A percentile compares a stretch with the other conserved stretches of the same genome.
These are phyloP conservation scores for Choloepus hoffmanni DNA, from an alignment of 2,113 vertebrate species.

Conservation along the genomic window DNA sequence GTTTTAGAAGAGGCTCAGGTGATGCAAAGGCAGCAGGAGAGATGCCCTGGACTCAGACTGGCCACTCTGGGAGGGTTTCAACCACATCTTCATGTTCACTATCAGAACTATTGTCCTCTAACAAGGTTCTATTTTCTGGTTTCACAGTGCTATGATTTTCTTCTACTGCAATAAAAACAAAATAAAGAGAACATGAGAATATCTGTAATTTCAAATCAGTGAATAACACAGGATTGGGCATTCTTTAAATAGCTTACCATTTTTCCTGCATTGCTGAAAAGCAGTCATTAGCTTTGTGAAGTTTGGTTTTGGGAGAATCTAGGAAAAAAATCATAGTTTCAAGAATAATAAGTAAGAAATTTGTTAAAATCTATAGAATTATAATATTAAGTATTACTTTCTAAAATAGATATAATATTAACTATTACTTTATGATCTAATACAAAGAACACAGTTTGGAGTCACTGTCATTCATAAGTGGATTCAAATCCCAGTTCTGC, in stretches of 20 bases:
- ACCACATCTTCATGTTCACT: slow-evolving; percentile 82
- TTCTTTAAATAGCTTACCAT: slow-evolving; percentile 82
- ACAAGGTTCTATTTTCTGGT: slow-evolving; percentile 77
- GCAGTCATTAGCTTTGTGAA: slow-evolving; percentile 89
- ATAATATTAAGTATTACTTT: background rate
- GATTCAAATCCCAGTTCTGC: background rate
- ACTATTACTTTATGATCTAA: background rate
- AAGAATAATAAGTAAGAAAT: slow-evolving; percentile 33
- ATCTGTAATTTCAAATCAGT: slow-evolving; percentile 11
- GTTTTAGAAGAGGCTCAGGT: slow-evolving; percentile 81
- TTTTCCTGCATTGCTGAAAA: slow-evolving; percentile 87
- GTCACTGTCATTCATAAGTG: slow-evolving; percentile 32
- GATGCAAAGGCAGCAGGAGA: slow-evolving; percentile 79
- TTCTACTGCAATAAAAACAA: slow-evolving; percentile 71
- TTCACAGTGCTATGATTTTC: slow-evolving; percentile 77
- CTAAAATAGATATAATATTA: no score
- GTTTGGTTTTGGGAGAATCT: slow-evolving; percentile 91
- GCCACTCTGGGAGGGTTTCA: slow-evolving; percentile 77
- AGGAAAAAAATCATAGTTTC: slow-evolving; percentile 69
- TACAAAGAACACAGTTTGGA: background rate
- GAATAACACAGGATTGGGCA: background rate
- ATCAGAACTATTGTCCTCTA: slow-evolving; percentile 82
- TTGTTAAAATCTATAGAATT: background rate
- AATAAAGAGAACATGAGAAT: slow-evolving; percentile 56
- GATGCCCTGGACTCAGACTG: slow-evolving; percentile 71